A percentile compares a stretch with the other conserved stretches of the same genome.
phyloP scores from a whole-genome alignment of 1,140 invertebrate genomes.

The Rhynchophorus ferrugineus region DNA sequence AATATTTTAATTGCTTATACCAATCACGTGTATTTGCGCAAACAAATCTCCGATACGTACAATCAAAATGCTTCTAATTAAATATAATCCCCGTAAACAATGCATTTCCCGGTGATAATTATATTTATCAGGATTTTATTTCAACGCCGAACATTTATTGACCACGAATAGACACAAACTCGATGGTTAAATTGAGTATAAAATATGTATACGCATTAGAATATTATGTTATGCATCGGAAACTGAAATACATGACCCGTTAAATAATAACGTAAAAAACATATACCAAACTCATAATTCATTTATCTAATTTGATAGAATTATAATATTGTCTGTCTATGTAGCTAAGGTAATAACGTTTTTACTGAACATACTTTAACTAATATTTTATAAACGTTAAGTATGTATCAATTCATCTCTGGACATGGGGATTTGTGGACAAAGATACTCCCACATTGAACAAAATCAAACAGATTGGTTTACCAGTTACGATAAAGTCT shows the following conservation, averaged over 20 bases:
- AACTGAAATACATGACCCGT: background rate
- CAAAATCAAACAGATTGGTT: too few species aligned
- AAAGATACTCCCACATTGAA: too few species aligned
- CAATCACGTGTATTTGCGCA: background rate
- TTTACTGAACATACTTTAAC: too few species aligned
- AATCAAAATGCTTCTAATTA: background rate
- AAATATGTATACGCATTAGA: background rate
- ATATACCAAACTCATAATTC: too few species aligned
- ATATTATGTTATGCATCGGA: background rate
- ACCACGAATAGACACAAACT: background rate
- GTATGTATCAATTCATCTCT: too few species aligned
- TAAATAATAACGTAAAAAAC: too few species aligned
- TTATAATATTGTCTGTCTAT: too few species aligned
- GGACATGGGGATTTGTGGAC: too few species aligned
- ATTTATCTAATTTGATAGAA: too few species aligned
- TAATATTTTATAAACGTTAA: too few species aligned
- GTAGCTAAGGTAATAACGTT: too few species aligned
- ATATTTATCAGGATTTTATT: background rate
- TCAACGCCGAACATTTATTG: background rate
- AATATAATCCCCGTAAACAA: background rate
- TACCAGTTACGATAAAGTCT: too few species aligned
- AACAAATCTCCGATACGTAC: background rate
- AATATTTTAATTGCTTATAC: background rate
- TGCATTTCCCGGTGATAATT: background rate
- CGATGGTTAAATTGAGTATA: background rate